phyloP scores from a whole-genome alignment of 30 jellyfish, hydroid and myxozoan species.

The Pseudorhiza aurosa region DNA sequence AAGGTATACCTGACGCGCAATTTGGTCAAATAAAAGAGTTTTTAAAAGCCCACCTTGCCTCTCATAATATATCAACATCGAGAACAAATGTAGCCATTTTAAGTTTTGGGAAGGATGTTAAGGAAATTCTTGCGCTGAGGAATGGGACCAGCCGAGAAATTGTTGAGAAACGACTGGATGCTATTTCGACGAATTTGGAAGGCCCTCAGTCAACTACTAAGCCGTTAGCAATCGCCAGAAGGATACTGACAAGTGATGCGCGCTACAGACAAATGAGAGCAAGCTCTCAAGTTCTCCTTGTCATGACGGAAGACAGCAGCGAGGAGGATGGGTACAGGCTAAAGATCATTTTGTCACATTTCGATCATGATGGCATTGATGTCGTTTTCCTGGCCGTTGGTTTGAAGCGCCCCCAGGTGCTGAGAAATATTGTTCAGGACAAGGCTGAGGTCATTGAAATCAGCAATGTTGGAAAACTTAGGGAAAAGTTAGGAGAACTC shows the following conservation, averaged over 20 bases:
- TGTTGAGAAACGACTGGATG: not conserved
- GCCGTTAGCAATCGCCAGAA: not conserved
- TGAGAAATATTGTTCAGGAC: not conserved
- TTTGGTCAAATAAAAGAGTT: not conserved
- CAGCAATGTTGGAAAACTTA: not conserved
- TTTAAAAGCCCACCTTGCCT: not conserved
- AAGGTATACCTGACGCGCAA: constrained; percentile 1
- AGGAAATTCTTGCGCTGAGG: not conserved
- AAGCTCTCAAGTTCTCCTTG: not conserved
- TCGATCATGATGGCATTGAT: constrained; percentile 2
- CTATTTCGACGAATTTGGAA: not conserved
- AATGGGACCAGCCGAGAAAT: constrained; percentile 3
- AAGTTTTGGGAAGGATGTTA: constrained; percentile 11
- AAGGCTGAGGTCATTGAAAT: not conserved
- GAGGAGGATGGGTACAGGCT: not conserved
- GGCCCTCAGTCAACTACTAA: not conserved
- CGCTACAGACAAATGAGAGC: not conserved
- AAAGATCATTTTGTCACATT: not conserved
- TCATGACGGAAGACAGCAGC: not conserved
- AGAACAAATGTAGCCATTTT: constrained; percentile 21
- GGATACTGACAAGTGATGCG: not conserved
- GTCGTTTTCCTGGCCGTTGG: constrained; percentile 4
- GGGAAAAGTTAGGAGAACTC: not conserved
- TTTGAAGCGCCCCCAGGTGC: not conserved
- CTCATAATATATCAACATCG: constrained; percentile 3